A percentile compares a stretch with the other conserved stretches of the same genome.
Evolutionary conservation across 2,797 vertebrate species (phyloP).

Genomic region (Falco biarmicus): DNA sequence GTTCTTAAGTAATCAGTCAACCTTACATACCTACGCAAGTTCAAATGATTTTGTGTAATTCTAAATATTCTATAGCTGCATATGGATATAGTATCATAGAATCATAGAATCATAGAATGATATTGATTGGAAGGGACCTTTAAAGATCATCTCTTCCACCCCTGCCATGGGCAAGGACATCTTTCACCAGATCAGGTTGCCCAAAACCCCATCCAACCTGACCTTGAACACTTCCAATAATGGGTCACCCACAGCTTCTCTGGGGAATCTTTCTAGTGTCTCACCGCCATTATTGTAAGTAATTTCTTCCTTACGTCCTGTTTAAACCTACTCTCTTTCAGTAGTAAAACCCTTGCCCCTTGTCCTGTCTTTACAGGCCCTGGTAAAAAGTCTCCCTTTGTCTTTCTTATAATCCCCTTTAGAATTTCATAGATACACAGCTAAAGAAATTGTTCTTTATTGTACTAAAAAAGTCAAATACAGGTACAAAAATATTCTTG

Average conservation of each 20-base stretch:
- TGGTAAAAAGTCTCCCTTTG: background rate
- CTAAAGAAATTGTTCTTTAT: background rate
- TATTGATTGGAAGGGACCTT: background rate
- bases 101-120: background rate
- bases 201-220: background rate
- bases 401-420: background rate
- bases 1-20: constrained; percentile 9
- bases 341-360: background rate
- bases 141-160: background rate
- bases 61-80: background rate
- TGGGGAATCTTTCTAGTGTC: background rate
- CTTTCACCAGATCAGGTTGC: background rate
- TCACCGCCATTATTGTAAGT: background rate
- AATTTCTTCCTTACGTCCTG: background rate
- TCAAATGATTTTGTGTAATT: background rate
- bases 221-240: background rate
- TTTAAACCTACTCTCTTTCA: background rate
- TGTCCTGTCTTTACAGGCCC: background rate
- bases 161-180: background rate
- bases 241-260: too few relatives aligned
- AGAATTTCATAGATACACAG: background rate
- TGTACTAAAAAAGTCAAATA: background rate
- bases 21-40: background rate
- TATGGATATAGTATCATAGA: background rate
- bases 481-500: background rate